Conservation (phyloP, 2,888 invertebrate species). For the Galerucella calmariensis region DNA sequence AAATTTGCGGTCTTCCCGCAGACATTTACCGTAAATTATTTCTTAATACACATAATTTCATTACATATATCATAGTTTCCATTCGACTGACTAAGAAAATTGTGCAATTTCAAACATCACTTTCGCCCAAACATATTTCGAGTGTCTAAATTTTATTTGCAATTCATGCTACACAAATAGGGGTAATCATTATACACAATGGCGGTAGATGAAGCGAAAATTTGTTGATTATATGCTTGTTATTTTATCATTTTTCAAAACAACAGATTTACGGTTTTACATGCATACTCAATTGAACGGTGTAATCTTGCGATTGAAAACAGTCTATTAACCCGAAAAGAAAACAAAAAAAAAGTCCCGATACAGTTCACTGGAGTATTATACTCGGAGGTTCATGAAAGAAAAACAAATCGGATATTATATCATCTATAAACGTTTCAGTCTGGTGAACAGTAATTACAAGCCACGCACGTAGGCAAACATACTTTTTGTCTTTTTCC, state of each 20-base stretch:
- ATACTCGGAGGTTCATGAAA: background rate
- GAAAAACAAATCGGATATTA: constrained; percentile 42
- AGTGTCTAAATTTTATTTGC: background rate
- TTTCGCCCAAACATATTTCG: background rate
- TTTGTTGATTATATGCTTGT: no score
- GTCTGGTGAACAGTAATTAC: constrained; percentile 45
- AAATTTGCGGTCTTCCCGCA: no score
- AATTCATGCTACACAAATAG: background rate
- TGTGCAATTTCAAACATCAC: background rate
- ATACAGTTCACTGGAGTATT: background rate
- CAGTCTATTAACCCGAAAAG: background rate
- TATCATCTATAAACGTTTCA: constrained; percentile 44
- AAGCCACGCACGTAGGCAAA: constrained; percentile 34
- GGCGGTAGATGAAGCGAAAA: background rate
- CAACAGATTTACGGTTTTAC: background rate
- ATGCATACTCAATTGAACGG: background rate
- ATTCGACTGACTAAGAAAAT: background rate
- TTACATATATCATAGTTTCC: background rate
- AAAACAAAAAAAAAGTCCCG: background rate
- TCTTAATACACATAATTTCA: background rate
- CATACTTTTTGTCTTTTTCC: background rate
- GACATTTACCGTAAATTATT: background rate
- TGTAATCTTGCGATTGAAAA: background rate
- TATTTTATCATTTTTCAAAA: no score
- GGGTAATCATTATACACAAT: background rate